Evolutionary conservation across 2,113 vertebrate genomes (phyloP), one percentile per base, ranked within the genome.

Genomic region (Zapornia atra): DNA sequence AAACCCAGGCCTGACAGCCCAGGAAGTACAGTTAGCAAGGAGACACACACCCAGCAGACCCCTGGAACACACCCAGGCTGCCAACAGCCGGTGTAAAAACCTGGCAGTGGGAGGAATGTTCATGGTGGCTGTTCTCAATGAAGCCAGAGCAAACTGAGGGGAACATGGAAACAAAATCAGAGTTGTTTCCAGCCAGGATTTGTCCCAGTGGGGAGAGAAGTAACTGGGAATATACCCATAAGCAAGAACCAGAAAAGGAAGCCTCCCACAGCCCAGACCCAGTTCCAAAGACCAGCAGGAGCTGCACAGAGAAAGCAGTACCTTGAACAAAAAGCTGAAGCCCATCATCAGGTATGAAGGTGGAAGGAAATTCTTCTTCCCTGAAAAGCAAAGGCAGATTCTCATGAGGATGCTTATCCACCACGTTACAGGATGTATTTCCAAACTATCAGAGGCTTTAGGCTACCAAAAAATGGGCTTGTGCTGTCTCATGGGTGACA

Each of bases 301-400:
- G 91, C 61, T 42, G 42, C 63, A 5, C 7, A 13, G 78, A 57
- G 54, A 90, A 50, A 96, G 94, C 57, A 83, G 95, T 98, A 99
- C 99, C 99, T 99, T 99, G 73, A 99, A 99, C 61, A 99, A 98
- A 97, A 99, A 99, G 88, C 99, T 99, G 68, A 99, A 99, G 17
- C 99, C 99, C 99, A 99, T 99, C 98, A 99, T 99, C 95, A 99
- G 97, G 94, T 99, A 99, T 0, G 99, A 99, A 11, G 99, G 99
- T 12, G 99, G 99, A 81, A 99, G 98, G 40, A 99, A 99, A 97
- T 99, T 99, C 97, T 99, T 99, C 97, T 99, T 99, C 94, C 99
- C 99, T 99, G 96, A 57, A 97, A 77, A 97, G 88, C 40, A 90
- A 88, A 94, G 61, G 57, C 29, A 75, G 77, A 21, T 56, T 61